Base-by-base conservation (phyloP, 2,113 vertebrate genomes). In the Cygnus buccinator region DNA sequence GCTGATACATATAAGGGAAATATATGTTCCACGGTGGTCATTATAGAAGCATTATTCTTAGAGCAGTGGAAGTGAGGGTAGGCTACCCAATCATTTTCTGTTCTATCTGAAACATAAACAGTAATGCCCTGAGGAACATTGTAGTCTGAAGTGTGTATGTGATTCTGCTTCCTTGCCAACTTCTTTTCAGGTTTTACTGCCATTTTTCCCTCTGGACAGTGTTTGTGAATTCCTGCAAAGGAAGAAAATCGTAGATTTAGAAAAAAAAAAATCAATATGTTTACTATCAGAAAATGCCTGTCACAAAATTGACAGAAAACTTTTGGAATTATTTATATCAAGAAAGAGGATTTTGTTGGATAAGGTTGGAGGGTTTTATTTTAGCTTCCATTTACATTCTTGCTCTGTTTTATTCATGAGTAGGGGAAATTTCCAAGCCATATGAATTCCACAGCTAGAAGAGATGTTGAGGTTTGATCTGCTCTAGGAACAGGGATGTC, bases 401-500 rank as follows among this genome's bases (percentile, higher is more conserved):
- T 88, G 43, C 25, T 65, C 11, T 52, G 11, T 31, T 81, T 35
- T 48, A 12, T 59, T 71, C 23, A 82, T 37, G 28, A 41, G 41
- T 39, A 74, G 62, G 28, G 16, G 37, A 54, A 50, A 54, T 74
- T 84, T 59, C 19, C 18, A 77, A 66, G 18, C 13, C 10, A 3
- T 10, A 7, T 2, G 0, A 39, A 43, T 58, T 66, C 8, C 6
- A 9, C 6, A 5, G 18, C 18, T 35, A 5, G 7, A 52, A 59
- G 57, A 87, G n/a, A 43, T 11, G 1, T 12, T 75, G 29, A 73
- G 13, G 10, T 66, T 75, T 73, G 19, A 43, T 52, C 6, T 41
- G 2, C 4, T 59, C 3, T 55, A 6, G 6, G 8, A 75, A 41
- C 1, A 19, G 22, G 50, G 19, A 55, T 0, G 1, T 31, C 29